Base-by-base conservation (phyloP, 2,113 vertebrate genomes). In the Limnothrissa miodon region DNA sequence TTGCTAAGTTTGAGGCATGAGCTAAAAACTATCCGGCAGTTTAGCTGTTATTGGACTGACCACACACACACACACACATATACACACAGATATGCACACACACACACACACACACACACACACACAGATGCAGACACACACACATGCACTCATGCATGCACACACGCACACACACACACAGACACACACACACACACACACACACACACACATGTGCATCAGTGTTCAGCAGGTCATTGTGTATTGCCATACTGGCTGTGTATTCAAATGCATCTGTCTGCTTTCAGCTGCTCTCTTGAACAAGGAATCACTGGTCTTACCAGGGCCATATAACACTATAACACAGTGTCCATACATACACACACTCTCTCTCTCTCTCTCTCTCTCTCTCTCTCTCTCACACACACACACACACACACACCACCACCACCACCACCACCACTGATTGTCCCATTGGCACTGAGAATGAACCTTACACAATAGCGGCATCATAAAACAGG, bases 401-500 rank as follows among this genome's bases (percentile, higher is more conserved):
- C 59, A 29, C 25, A 62, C 59, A 62, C n/a, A n/a, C n/a, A n/a
- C n/a, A n/a, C n/a, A n/a, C n/a, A n/a, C n/a, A n/a, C n/a, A n/a
- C n/a, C n/a, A n/a, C n/a, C n/a, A n/a, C n/a, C n/a, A n/a, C n/a
- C n/a, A n/a, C n/a, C n/a, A 62, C 25, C n/a, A 62, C 8, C 59
- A 62, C 10, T 62, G 59, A 1, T 6, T 10, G 25, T 19, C 78
- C 62, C 39, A 36, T 39, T 80, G 53, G 19, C 66, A 17, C 62
- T 56, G 45, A 78, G 80, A 51, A 81, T 44, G 62, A 48, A 51
- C 45, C 42, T n/a, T 2, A 62, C 59, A 62, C 59, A 81, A 78
- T 56, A 66, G 83, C 66, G 79, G 83, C 80, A 45, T 85, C 83
- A 42, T 84, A 84, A 84, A 84, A 74, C 19, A 78, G 39, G 39